Percentiles rank a stretch among this genome's conserved stretches.
Conservation (phyloP, 2,888 invertebrate genomes). For the Parnassius mnemosyne region DNA sequence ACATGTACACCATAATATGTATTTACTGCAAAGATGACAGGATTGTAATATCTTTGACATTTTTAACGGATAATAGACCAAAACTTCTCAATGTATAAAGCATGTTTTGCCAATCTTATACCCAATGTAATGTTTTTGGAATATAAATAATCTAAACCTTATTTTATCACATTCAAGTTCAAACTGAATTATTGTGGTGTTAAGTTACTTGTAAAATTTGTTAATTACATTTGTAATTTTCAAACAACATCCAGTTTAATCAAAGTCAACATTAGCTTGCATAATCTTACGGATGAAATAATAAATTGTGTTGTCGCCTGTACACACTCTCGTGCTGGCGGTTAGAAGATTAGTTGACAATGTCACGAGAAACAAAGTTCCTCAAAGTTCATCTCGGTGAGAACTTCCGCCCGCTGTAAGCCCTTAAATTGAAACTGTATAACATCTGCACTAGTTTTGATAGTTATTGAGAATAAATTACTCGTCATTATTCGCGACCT, state of each 20-base stretch:
- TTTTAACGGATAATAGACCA: too few species aligned
- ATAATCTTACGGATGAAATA: conserved; percentile 31
- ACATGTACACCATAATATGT: too few species aligned
- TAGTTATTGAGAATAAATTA: conserved; percentile 67
- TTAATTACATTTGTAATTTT: conserved; percentile 10
- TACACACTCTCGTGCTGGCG: conserved; percentile 50
- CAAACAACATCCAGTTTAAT: conserved; percentile 20
- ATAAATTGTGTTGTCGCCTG: conserved; percentile 34
- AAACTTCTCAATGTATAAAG: too few species aligned
- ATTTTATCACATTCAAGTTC: neutral
- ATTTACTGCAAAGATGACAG: too few species aligned
- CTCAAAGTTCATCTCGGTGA: conserved; percentile 62
- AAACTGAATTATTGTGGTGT: conserved; percentile 8
- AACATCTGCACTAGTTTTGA: conserved; percentile 71
- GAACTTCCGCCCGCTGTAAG: conserved; percentile 61
- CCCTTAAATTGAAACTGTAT: conserved; percentile 77
- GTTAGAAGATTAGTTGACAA: conserved; percentile 75
- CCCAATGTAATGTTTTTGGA: too few species aligned
- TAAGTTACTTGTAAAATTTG: conserved; percentile 5
- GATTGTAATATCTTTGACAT: too few species aligned
- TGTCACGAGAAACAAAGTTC: conserved; percentile 71
- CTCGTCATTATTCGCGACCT: conserved; percentile 30
- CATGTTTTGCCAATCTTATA: too few species aligned
- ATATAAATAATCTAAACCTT: too few species aligned
- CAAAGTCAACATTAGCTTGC: conserved; percentile 26